Evolutionary conservation across 1,140 invertebrate species (phyloP).

Genomic region (Vanessa atalanta): DNA sequence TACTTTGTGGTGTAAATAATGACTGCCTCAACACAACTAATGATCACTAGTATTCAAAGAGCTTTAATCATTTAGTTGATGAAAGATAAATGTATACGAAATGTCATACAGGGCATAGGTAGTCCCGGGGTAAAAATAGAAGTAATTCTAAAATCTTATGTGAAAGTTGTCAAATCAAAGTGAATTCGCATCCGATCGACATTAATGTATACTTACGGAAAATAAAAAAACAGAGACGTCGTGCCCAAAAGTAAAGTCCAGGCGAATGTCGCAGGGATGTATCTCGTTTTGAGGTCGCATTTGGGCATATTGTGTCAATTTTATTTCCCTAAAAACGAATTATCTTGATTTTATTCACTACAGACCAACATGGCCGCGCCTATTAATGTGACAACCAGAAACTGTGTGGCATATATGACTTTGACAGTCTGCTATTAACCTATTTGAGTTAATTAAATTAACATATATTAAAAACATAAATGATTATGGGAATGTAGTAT

Average conservation of each 20-base stretch:
- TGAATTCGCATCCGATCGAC: slow-evolving; percentile 67
- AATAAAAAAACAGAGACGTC: slow-evolving; percentile 96
- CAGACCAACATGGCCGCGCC: slow-evolving; percentile 85
- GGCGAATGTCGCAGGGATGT: slow-evolving; percentile 97
- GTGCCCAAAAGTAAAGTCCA: slow-evolving; percentile 95
- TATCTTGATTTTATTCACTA: slow-evolving; percentile 82
- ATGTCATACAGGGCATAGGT: slow-evolving; percentile 55
- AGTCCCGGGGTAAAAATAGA: slow-evolving; percentile 71
- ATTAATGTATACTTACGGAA: slow-evolving; percentile 91
- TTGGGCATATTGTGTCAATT: slow-evolving; percentile 90
- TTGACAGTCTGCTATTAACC: slow-evolving; percentile 41
- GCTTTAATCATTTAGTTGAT: slow-evolving; percentile 20
- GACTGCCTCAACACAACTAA: slow-evolving; percentile 20
- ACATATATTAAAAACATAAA: background rate
- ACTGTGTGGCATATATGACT: slow-evolving; percentile 55
- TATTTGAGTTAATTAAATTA: slow-evolving; percentile 9
- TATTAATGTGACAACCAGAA: slow-evolving; percentile 75
- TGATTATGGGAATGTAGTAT: background rate
- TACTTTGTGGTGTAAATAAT: slow-evolving; percentile 45
- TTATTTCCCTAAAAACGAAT: slow-evolving; percentile 80
- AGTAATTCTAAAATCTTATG: slow-evolving; percentile 69
- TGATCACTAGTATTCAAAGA: background rate
- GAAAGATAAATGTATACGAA: slow-evolving; percentile 35
- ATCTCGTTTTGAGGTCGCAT: slow-evolving; percentile 95
- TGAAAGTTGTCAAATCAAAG: slow-evolving; percentile 78